phyloP scores from a whole-genome alignment of 2,888 invertebrate genomes.

The Leptinotarsa peninsularis region DNA sequence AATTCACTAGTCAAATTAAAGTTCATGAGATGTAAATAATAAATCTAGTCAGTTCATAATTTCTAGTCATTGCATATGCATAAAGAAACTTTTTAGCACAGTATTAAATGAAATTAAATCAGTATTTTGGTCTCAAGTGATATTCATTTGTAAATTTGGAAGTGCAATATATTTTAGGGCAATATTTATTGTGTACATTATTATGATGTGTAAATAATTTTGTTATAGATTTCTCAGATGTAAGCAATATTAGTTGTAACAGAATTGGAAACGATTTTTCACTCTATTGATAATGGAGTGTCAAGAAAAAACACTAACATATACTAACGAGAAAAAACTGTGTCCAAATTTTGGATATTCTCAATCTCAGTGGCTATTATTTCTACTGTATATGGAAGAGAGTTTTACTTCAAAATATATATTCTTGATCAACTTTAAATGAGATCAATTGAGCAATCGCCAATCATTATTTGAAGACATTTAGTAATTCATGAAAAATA shows the following conservation, averaged over 20 bases:
- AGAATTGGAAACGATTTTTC: conserved; percentile 1
- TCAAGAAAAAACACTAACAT: neutral
- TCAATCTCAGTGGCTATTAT: neutral
- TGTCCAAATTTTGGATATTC: neutral
- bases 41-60: conserved; percentile 35
- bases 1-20: conserved; percentile 32
- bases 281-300: conserved; percentile 8
- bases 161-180: conserved; percentile 65
- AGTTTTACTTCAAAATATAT: too few relatives aligned
- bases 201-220: conserved; percentile 49
- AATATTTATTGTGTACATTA: conserved; percentile 52
- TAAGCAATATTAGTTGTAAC: conserved; percentile 54
- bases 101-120: conserved; percentile 62
- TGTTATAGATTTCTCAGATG: conserved; percentile 49
- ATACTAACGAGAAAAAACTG: too few relatives aligned
- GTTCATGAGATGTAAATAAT: conserved; percentile 35
- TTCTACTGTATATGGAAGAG: too few relatives aligned
- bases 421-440: too few relatives aligned
- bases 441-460: too few relatives aligned
- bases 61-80: conserved; percentile 52
- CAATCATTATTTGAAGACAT: too few relatives aligned
- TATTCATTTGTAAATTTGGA: conserved; percentile 57
- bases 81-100: conserved; percentile 49
- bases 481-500: too few relatives aligned
- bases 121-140: conserved; percentile 64